Evolutionary conservation across 2,113 vertebrate species (phyloP), one percentile per base, ranked within the genome.

Genomic region (Sturnus vulgaris): DNA sequence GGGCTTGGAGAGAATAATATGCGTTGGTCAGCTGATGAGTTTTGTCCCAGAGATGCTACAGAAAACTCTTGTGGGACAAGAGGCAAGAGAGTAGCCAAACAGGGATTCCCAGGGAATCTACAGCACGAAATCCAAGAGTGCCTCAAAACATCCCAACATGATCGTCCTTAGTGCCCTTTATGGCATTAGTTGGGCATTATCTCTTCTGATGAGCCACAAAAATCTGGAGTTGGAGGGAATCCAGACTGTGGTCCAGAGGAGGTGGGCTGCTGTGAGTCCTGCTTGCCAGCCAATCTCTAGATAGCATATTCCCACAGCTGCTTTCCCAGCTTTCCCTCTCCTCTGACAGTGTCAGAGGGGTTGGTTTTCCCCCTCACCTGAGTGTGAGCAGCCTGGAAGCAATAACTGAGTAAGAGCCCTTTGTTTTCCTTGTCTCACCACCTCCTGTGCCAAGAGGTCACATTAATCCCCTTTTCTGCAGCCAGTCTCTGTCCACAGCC

Each of bases 151-250:
- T 59, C 23, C 23, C 5, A 0, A 3, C 39, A 7, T 0, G 1
- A 10, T 42, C 0, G 0, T 59, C 63, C 53, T 27, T 24, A 23
- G 60, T 63, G 42, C 28, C 71, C 60, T 71, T 53, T 79, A 31
- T 59, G 60, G 49, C 3, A 0, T 50, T 30, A 23, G 8, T 27
- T 2, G 4, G 12, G 33, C 1, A 0, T 71, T 66, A 9, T 8
- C 28, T 40, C 33, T 82, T 39, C 66, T 19, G 42, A 40, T 27
- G 78, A 85, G 60, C 59, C 4, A 1, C 2, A 10, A 9, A 37
- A 56, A 35, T 21, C 8, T 0, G 0, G 17, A 17, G 9, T 3
- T 57, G 69, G 65, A 82, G 77, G 39, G 52, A 83, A 78, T 80
- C 73, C 56, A 40, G 72, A 23, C 7, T 10, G 3, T 2, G 16